Base-by-base conservation (phyloP, 2,113 vertebrate species). In the Alces alces region DNA sequence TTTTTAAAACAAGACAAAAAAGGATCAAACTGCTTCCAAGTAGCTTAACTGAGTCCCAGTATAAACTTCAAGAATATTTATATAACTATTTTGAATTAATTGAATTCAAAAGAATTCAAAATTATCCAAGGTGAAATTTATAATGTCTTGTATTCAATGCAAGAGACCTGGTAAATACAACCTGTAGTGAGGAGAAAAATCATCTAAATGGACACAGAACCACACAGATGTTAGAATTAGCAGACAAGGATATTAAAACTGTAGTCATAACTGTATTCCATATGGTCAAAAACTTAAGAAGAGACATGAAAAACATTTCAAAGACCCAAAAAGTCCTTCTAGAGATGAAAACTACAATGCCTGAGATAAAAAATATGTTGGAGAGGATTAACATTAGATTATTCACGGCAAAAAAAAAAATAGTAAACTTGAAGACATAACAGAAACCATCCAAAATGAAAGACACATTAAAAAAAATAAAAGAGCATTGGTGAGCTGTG, bases 371-470 rank as follows among this genome's bases (percentile, higher is more conserved):
- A 86, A 79, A n/a, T 78, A 79, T 6, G 15, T 28, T 91, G 21
- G 33, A 11, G 92, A 66, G 17, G 30, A 70, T 61, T 79, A 93
- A 78, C 57, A 50, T 82, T 30, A 89, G 47, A 87, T n/a, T 86
- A 73, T 39, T 2, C 23, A 73, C 14, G 30, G 73, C 30, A 55
- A 78, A 79, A 92, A 76, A 90, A 70, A 54, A 78, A 43, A 36
- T 25, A 39, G n/a, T 88, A 95, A 86, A 57, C 79, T 12, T n/a
- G 16, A 89, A 91, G 55, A 79, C 10, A 36, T 39, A 86, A 89
- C 17, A 97, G 73, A 87, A 97, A 84, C 47, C 27, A 64, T 52
- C 70, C 27, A 45, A 91, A 83, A 96, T n/a, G 13, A 83, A 78
- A 66, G 25, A 54, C 2, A 30, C 21, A n/a, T 83, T 55, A 8